Evolutionary conservation across 2,113 vertebrate species (phyloP), one percentile per base, ranked within the genome.

Genomic region (Apodemus speciosus): DNA sequence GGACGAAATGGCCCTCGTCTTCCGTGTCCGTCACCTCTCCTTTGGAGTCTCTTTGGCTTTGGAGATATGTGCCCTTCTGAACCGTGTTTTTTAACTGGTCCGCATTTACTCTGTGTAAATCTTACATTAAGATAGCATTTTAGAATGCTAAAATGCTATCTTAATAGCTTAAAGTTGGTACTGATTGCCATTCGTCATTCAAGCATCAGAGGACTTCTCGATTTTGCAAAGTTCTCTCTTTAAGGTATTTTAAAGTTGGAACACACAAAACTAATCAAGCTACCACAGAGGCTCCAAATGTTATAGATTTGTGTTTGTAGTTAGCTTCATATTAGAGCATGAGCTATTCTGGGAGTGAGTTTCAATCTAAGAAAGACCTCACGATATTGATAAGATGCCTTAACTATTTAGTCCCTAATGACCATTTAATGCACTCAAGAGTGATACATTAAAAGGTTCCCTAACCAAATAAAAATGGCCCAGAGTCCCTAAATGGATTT

Each of bases 401-500:
- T 92, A 75, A 60, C 73, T 38, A 56, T 88, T 92, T 94, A 38
- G 77, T 88, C 93, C 81, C 95, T 94, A 93, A 85, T 80, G 95
- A 92, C 73, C 77, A 95, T 32, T 93, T 90, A 95, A 90, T 96
- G 88, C 49, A 96, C 83, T 94, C 68, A 88, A 64, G 75, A 87
- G 86, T 92, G 69, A 95, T 80, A 83, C 92, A 94, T 95, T 87
- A 93, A 95, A 81, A 92, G 85, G 93, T 79, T 94, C 16, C n/a
- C 58, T 87, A 64, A 64, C 62, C 30, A 86, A 94, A 91, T 92
- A 90, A 95, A 92, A 90, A 88, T 95, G 84, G 84, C 94, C 88
- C 94, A 58, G 83, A 95, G 94, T 90, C 94, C 93, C 95, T 96
- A 95, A 97, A 62, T 88, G 85, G 95, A 95, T 96, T 96, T 96